phyloP scores from a whole-genome alignment of 2,888 invertebrate species.

The Melinopterus prodromus region DNA sequence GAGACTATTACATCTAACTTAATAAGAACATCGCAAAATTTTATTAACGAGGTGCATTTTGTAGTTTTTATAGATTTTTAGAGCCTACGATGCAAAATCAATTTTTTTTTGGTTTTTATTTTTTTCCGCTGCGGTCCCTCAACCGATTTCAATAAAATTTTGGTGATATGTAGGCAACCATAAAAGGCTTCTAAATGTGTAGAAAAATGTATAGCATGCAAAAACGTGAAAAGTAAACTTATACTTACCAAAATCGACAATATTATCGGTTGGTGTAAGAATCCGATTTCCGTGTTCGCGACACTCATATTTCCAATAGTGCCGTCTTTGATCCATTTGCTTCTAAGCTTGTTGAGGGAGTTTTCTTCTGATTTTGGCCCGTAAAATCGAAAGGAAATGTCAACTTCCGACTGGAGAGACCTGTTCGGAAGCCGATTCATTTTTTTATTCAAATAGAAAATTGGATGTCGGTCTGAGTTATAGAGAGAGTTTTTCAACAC shows the following conservation, averaged over 20 bases:
- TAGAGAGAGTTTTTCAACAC: slow-evolving; percentile 9
- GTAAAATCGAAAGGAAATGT: slow-evolving; percentile 64
- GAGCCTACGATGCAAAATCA: too few species aligned
- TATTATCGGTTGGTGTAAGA: slow-evolving; percentile 38
- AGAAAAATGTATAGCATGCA: too few species aligned
- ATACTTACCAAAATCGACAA: slow-evolving; percentile 72
- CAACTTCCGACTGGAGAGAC: slow-evolving; percentile 58
- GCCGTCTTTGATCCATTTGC: slow-evolving; percentile 67
- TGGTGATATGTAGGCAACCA: too few species aligned
- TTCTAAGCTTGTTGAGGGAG: slow-evolving; percentile 64
- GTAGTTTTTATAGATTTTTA: too few species aligned
- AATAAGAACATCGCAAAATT: too few species aligned
- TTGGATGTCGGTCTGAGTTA: slow-evolving; percentile 34
- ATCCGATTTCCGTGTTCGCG: slow-evolving; percentile 68
- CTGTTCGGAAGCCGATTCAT: slow-evolving; percentile 37
- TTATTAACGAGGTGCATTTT: too few species aligned
- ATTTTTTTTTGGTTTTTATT: too few species aligned
- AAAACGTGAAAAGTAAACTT: background rate
- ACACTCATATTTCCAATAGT: slow-evolving; percentile 68
- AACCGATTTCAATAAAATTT: too few species aligned
- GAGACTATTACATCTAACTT: too few species aligned
- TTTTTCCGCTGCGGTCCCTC: too few species aligned
- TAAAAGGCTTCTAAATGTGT: too few species aligned
- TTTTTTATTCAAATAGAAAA: slow-evolving; percentile 38
- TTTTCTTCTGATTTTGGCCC: slow-evolving; percentile 64